phyloP scores from a whole-genome alignment of 2,797 vertebrate species.

The Astyanax mexicanus region DNA sequence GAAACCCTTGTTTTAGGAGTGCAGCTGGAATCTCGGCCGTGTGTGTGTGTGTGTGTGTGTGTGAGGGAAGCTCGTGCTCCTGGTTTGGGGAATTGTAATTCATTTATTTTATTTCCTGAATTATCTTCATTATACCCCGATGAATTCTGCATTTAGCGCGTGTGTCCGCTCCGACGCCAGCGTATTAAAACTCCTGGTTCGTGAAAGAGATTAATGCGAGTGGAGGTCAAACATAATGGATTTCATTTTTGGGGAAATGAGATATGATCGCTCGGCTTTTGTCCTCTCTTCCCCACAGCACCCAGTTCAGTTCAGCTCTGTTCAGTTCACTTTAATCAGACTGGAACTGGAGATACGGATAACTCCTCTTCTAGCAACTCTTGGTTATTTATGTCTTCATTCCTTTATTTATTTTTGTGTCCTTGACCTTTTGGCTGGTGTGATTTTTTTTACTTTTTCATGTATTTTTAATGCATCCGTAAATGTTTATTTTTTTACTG shows the following conservation, averaged over 20 bases:
- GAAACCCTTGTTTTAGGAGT: background rate
- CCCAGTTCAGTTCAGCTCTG: too few species aligned
- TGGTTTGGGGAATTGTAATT: slow-evolving; percentile 73
- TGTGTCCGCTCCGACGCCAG: slow-evolving; percentile 61
- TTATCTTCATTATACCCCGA: slow-evolving; percentile 71
- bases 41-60: slow-evolving; percentile 26
- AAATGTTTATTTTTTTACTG: too few species aligned
- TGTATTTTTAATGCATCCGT: too few species aligned
- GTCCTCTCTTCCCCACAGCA: slow-evolving; percentile 60
- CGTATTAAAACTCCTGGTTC: slow-evolving; percentile 74
- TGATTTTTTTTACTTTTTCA: too few species aligned
- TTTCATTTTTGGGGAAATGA: slow-evolving; percentile 72
- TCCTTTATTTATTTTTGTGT: too few species aligned
- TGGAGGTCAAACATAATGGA: slow-evolving; percentile 77
- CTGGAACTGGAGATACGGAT: too few species aligned
- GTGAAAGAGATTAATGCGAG: slow-evolving; percentile 73
- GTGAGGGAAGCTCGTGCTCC: too few species aligned
- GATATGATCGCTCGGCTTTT: slow-evolving; percentile 72
- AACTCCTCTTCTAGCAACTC: too few species aligned
- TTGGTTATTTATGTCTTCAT: too few species aligned
- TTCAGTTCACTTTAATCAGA: too few species aligned
- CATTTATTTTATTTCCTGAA: slow-evolving; percentile 70
- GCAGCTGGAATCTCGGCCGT: background rate
- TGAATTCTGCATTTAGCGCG: slow-evolving; percentile 70
- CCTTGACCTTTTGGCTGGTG: too few species aligned